Evolutionary conservation across 2,888 invertebrate species (phyloP).

Genomic region (Empis stercorea): DNA sequence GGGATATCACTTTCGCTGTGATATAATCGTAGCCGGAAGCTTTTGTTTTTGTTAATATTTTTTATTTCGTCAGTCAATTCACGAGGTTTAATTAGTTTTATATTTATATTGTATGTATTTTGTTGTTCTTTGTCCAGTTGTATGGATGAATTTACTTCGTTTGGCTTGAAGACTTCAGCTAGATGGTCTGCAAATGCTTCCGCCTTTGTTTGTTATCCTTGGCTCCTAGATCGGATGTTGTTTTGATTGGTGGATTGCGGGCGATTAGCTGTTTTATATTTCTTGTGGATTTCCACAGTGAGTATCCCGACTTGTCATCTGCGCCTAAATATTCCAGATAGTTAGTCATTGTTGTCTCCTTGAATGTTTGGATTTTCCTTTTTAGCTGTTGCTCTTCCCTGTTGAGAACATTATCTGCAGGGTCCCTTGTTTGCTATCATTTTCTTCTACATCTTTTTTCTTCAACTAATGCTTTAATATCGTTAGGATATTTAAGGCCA

Average conservation of each 20-base stretch:
- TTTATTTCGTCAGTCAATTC: not conserved
- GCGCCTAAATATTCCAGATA: not conserved
- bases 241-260: not conserved
- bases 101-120: not conserved
- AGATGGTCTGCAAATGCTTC: not conserved
- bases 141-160: not conserved
- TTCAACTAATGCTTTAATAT: not conserved
- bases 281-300: not conserved
- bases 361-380: not conserved
- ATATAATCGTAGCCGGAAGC: slow-evolving; percentile 18
- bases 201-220: too few relatives aligned
- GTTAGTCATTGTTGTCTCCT: not conserved
- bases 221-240: too few relatives aligned
- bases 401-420: not conserved
- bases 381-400: not conserved
- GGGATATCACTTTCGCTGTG: slow-evolving; percentile 15
- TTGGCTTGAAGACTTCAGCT: not conserved
- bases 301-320: not conserved
- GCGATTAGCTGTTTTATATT: not conserved
- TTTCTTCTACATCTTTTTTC: not conserved
- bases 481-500: not conserved
- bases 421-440: not conserved
- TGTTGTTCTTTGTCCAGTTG: not conserved
- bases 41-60: slow-evolving; percentile 12
- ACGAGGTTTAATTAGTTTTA: not conserved